Percentiles rank a stretch among this genome's conserved stretches.
Conservation (phyloP, 2,888 invertebrate species). For the Nowickia ferox region DNA sequence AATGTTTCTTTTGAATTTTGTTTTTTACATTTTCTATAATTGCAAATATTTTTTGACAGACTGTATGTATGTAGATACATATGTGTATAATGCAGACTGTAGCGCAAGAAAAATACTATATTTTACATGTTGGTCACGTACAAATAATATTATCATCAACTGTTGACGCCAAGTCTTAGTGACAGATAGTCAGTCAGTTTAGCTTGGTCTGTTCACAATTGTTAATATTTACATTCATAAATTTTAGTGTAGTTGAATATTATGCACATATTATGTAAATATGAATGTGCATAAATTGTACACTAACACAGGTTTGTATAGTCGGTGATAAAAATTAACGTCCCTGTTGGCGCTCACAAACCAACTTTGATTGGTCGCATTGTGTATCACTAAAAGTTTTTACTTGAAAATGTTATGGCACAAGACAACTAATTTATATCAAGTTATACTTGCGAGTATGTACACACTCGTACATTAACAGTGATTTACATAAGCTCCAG, state of each 20-base stretch:
- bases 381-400: too few relatives aligned
- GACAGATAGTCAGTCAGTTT: conserved; percentile 60
- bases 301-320: neutral
- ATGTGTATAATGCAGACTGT: neutral
- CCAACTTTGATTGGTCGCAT: neutral
- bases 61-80: neutral
- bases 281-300: neutral
- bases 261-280: neutral
- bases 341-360: neutral
- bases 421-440: too few relatives aligned
- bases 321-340: conserved; percentile 19
- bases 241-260: conserved; percentile 1
- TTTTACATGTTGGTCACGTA: conserved; percentile 74
- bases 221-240: neutral
- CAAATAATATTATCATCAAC: conserved; percentile 71
- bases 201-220: neutral
- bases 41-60: too few relatives aligned
- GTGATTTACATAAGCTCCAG: too few relatives aligned
- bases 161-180: conserved; percentile 69
- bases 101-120: conserved; percentile 8
- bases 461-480: too few relatives aligned
- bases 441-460: too few relatives aligned
- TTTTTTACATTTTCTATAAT: too few relatives aligned
- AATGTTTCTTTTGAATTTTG: too few relatives aligned
- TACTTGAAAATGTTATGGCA: too few relatives aligned